Percentiles rank a stretch among this genome's conserved stretches.
phyloP scores from a whole-genome alignment of 2,797 vertebrate species.

The Pelodytes ibericus region DNA sequence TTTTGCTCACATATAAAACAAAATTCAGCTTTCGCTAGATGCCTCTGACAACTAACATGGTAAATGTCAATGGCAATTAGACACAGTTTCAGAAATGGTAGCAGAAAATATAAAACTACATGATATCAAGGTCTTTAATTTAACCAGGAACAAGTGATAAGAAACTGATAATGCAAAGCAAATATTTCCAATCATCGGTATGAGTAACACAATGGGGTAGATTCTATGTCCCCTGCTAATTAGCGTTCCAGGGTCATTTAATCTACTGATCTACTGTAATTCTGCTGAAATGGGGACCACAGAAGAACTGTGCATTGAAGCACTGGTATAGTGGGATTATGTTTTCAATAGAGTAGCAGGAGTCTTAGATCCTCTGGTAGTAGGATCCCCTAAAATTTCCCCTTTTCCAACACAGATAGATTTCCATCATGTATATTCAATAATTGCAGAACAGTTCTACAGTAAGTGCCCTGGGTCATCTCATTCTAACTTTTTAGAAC shows the following conservation, averaged over 20 bases:
- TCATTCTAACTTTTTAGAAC: constrained; percentile 53
- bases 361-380: not conserved
- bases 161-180: not conserved
- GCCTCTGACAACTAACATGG: constrained; percentile 40
- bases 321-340: too few species aligned
- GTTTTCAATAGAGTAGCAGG: constrained; percentile 1
- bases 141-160: constrained; percentile 2
- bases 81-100: constrained; percentile 30
- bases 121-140: constrained; percentile 26
- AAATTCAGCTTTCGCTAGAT: constrained; percentile 41
- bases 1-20: constrained; percentile 43
- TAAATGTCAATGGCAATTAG: constrained; percentile 52
- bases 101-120: constrained; percentile 34
- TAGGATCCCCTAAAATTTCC: constrained; percentile 29
- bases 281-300: too few species aligned
- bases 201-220: too few species aligned
- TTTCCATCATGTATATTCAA: constrained; percentile 53
- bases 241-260: too few species aligned
- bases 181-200: too few species aligned
- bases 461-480: constrained; percentile 51
- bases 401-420: constrained; percentile 27
- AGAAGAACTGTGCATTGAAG: too few species aligned
- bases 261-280: too few species aligned
- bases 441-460: constrained; percentile 44
- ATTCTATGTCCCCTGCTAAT: too few species aligned